These are phyloP conservation scores for Phodopus roborovskii DNA, from an alignment of 2,113 vertebrate species.

Conservation along the genomic window DNA sequence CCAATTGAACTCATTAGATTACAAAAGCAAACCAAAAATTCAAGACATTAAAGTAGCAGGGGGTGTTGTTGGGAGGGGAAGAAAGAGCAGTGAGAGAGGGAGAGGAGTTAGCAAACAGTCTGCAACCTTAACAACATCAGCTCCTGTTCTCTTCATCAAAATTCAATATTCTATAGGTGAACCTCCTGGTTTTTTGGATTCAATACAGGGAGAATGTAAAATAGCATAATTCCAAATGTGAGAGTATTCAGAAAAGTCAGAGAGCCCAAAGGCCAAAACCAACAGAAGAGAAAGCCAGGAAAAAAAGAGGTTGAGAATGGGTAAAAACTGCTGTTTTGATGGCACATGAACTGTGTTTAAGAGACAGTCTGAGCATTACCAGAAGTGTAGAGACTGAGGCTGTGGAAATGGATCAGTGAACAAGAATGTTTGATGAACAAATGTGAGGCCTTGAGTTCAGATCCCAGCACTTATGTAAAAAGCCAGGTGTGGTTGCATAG, in stretches of 20 bases:
- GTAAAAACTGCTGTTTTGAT: background rate
- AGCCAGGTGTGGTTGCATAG: too few species aligned
- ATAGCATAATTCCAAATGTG: background rate
- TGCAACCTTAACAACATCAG: background rate
- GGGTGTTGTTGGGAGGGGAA: background rate
- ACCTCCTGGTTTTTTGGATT: background rate
- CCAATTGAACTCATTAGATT: background rate
- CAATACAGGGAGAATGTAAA: background rate
- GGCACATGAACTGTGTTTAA: background rate
- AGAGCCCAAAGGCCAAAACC: background rate
- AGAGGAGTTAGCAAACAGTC: background rate
- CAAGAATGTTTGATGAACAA: too few species aligned
- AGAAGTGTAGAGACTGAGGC: background rate
- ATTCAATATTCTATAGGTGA: background rate
- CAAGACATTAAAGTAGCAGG: background rate
- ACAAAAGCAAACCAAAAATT: background rate
- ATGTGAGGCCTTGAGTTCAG: too few species aligned
- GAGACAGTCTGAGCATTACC: background rate
- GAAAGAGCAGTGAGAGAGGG: background rate
- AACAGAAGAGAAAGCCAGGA: background rate
- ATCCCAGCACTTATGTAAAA: background rate
- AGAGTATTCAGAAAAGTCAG: background rate
- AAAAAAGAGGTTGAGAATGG: background rate
- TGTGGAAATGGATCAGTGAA: background rate
- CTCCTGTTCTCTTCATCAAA: background rate